Percentiles rank a stretch among this genome's conserved stretches.
These are phyloP conservation scores for Lynx canadensis DNA, from an alignment of 2,113 vertebrate genomes.

Conservation along the genomic window DNA sequence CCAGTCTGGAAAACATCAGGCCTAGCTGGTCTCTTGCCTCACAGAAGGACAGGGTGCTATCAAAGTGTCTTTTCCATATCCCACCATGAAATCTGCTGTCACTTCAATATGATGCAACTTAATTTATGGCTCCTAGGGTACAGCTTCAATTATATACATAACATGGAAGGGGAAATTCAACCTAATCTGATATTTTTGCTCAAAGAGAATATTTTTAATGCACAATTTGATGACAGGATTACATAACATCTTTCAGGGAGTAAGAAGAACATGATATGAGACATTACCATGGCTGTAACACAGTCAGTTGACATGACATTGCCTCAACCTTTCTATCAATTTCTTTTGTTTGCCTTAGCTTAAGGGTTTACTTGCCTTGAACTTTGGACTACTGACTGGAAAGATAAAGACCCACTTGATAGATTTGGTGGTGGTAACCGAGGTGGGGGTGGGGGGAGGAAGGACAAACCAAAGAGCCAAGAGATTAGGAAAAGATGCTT, in stretches of 20 bases:
- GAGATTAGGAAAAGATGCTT: not conserved
- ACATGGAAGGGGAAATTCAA: not conserved
- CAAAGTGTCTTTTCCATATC: not conserved
- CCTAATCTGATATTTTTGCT: not conserved
- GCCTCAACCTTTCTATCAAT: not conserved
- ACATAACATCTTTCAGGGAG: not conserved
- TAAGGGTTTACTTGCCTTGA: not conserved
- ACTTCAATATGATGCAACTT: not conserved
- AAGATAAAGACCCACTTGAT: not conserved
- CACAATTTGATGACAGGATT: not conserved
- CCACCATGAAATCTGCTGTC: not conserved
- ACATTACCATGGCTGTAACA: not conserved
- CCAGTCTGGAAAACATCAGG: not conserved
- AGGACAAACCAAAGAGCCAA: not conserved
- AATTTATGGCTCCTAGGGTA: not conserved
- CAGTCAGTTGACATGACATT: not conserved
- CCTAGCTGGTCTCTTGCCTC: not conserved
- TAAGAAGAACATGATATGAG: not conserved
- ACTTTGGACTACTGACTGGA: not conserved
- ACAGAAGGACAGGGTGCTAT: not conserved
- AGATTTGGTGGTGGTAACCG: not conserved
- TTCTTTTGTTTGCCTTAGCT: not conserved
- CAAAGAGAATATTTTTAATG: not conserved
- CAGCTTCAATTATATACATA: accelerated
- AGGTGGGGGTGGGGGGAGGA: too few species aligned